A percentile compares a stretch with the other conserved stretches of the same genome.
These are phyloP conservation scores for Tolmerus cingulatus DNA, from an alignment of 2,888 invertebrate genomes.

Conservation along the genomic window DNA sequence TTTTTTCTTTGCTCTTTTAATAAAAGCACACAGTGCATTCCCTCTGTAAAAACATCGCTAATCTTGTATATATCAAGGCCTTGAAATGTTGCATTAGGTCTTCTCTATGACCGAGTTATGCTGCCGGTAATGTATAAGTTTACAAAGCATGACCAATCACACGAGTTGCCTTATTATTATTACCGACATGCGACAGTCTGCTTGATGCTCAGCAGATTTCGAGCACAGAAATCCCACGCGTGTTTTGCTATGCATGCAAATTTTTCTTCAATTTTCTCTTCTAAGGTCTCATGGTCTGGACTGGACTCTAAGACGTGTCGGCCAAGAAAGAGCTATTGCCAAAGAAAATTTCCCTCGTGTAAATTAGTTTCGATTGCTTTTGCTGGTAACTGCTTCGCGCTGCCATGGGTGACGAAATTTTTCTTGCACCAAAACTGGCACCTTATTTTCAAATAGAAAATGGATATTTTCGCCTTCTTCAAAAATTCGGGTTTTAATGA, in stretches of 20 bases:
- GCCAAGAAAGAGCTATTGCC: not conserved
- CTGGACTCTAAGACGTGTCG: not conserved
- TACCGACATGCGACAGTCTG: not conserved
- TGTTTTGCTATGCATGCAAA: not conserved
- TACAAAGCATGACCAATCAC: not conserved
- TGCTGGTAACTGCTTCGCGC: not conserved
- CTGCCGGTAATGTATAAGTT: not conserved
- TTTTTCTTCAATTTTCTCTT: not conserved
- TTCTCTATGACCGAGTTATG: not conserved
- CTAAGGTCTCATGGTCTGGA: not conserved
- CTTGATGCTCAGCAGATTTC: not conserved
- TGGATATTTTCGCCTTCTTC: not conserved
- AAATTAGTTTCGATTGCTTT: not conserved
- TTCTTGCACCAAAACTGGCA: not conserved
- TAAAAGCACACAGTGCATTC: not conserved
- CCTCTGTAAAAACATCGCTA: not conserved
- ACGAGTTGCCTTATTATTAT: not conserved
- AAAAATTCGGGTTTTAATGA: not conserved
- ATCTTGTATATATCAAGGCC: not conserved
- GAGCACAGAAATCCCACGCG: not conserved
- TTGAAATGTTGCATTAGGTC: not conserved
- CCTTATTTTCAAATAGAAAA: not conserved
- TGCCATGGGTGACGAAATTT: not conserved
- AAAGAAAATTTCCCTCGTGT: not conserved
- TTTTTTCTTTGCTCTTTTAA: not conserved